phyloP scores from a whole-genome alignment of 2,888 invertebrate species.

The Folsomia candida region DNA sequence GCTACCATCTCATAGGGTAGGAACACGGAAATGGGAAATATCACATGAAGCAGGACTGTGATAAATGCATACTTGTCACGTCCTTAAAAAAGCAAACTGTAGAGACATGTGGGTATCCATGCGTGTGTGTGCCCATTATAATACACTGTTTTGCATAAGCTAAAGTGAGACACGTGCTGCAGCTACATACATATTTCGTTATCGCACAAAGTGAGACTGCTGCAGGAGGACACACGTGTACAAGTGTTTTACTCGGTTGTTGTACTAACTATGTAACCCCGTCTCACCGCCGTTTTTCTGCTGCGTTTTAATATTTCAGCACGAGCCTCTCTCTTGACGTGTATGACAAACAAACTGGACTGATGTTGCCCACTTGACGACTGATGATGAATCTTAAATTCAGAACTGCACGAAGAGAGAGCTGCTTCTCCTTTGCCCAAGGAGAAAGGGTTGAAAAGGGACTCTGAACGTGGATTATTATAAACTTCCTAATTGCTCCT shows the following conservation, averaged over 20 bases:
- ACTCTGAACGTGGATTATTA: background rate
- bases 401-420: too few species aligned
- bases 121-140: background rate
- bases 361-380: too few species aligned
- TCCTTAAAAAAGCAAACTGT: background rate
- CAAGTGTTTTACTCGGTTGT: background rate
- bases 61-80: constrained; percentile 6
- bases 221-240: too few species aligned
- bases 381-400: too few species aligned
- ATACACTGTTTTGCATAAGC: background rate
- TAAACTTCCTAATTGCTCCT: background rate
- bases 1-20: too few species aligned
- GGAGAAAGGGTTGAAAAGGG: background rate
- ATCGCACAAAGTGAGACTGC: too few species aligned
- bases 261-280: too few species aligned
- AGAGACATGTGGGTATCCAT: background rate
- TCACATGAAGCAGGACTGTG: background rate
- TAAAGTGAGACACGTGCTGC: constrained; percentile 1
- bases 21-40: background rate
- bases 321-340: background rate
- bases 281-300: too few species aligned
- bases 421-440: too few species aligned
- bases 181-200: background rate
- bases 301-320: background rate
- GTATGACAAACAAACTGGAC: background rate